Evolutionary conservation across 2,797 vertebrate species (phyloP).

Genomic region (Clarias fuscus): DNA sequence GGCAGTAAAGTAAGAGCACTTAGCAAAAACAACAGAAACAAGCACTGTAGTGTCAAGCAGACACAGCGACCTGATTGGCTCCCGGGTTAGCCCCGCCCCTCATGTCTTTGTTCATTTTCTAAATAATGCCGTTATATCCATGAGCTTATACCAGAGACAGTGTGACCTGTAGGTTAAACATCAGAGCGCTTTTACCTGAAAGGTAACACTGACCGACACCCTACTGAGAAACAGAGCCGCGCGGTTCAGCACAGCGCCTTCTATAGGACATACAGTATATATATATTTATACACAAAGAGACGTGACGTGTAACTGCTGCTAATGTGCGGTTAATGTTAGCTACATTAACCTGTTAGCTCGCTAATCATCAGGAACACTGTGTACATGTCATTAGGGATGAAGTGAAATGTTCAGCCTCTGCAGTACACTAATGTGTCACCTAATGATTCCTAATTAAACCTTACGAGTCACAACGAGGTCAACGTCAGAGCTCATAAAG

Average conservation of each 20-base stretch:
- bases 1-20: slow-evolving; percentile 5
- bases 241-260: slow-evolving; percentile 11
- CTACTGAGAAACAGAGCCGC: background rate
- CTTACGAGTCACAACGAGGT: background rate
- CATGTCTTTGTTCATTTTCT: background rate
- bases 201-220: too few relatives aligned
- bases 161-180: background rate
- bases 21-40: background rate
- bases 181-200: background rate
- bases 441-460: background rate
- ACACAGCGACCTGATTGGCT: slow-evolving; percentile 3
- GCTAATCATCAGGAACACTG: background rate
- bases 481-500: background rate
- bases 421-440: background rate
- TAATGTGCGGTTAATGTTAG: background rate
- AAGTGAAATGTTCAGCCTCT: background rate
- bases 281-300: background rate
- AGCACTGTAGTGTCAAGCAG: background rate
- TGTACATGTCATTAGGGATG: background rate
- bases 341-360: background rate
- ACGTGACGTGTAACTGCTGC: background rate
- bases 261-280: background rate
- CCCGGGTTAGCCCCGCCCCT: background rate
- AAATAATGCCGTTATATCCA: slow-evolving; percentile 10
- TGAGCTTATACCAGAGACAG: background rate